Evolutionary conservation across 2,888 invertebrate genomes (phyloP).

Genomic region (Calameuta filiformis): DNA sequence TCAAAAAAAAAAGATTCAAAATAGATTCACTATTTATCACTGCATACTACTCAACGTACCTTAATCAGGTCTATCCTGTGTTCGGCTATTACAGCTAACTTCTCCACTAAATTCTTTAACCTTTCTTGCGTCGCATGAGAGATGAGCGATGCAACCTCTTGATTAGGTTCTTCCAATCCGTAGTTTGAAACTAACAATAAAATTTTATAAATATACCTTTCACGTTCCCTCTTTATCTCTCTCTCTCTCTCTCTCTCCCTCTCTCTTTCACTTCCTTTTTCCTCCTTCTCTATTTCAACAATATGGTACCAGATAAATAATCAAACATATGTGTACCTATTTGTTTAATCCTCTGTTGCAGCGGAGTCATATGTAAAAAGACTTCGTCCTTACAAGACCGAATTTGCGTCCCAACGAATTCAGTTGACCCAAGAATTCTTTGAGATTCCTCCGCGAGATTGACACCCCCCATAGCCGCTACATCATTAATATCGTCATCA

Average conservation of each 20-base stretch:
- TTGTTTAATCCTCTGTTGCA: conserved; percentile 82
- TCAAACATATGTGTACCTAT: conserved; percentile 68
- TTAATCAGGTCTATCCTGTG: conserved; percentile 94
- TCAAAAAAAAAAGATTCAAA: not conserved
- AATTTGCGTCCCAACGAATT: conserved; percentile 88
- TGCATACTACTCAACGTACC: conserved; percentile 65
- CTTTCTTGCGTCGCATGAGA: conserved; percentile 96
- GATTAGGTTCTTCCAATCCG: conserved; percentile 85
- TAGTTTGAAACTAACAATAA: conserved; percentile 69
- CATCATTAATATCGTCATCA: conserved; percentile 98
- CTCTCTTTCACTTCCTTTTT: too few species aligned
- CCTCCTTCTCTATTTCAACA: not conserved
- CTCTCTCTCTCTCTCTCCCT: too few species aligned
- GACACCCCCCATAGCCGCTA: conserved; percentile 98
- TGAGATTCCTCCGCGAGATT: conserved; percentile 97
- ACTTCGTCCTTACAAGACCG: conserved; percentile 94
- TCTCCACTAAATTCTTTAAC: conserved; percentile 89
- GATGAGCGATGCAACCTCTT: conserved; percentile 89
- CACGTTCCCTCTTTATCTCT: too few species aligned
- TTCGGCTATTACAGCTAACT: conserved; percentile 91
- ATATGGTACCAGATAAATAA: not conserved
- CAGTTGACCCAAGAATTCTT: conserved; percentile 90
- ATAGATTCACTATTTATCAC: not conserved
- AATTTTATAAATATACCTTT: not conserved
- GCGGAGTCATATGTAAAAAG: conserved; percentile 81